A percentile compares a stretch with the other conserved stretches of the same genome.
Conservation (phyloP, 2,888 invertebrate species). For the Drosophila niveifrons region DNA sequence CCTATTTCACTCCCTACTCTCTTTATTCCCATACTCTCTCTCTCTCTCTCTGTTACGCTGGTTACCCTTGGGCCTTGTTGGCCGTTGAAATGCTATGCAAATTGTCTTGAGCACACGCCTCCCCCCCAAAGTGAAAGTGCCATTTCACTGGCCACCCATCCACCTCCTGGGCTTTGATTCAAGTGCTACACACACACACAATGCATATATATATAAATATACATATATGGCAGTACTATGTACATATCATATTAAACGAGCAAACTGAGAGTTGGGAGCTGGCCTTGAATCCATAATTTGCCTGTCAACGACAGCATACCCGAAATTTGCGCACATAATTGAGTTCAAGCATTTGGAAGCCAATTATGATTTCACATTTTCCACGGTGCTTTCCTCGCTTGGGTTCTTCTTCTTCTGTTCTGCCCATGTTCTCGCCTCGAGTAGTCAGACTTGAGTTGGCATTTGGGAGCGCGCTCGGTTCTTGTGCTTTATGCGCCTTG, state of each 20-base stretch:
- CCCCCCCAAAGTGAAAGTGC: constrained; percentile 69
- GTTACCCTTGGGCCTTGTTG: constrained; percentile 1
- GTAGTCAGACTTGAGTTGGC: constrained; percentile 10
- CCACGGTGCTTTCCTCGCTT: constrained; percentile 15
- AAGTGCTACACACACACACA: constrained; percentile 9
- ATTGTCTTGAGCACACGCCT: constrained; percentile 65
- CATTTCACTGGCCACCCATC: constrained; percentile 56
- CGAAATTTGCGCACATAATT: constrained; percentile 74
- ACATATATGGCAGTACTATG: constrained; percentile 1
- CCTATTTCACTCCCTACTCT: background rate
- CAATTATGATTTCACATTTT: constrained; percentile 80
- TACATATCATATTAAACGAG: constrained; percentile 16
- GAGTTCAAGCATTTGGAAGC: constrained; percentile 82
- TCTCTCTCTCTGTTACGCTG: too few species aligned
- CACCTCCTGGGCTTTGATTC: constrained; percentile 7
- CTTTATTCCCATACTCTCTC: too few species aligned
- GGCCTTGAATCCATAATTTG: constrained; percentile 81
- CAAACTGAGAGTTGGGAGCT: constrained; percentile 4
- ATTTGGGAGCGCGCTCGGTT: constrained; percentile 14
- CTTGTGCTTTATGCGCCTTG: constrained; percentile 29
- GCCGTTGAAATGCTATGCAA: constrained; percentile 65
- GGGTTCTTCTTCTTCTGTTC: too few species aligned
- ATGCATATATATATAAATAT: background rate
- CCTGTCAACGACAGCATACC: constrained; percentile 74
- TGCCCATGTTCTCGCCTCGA: background rate